Conservation (phyloP, 2,113 vertebrate genomes). For the Psilopsiagon aymara region DNA sequence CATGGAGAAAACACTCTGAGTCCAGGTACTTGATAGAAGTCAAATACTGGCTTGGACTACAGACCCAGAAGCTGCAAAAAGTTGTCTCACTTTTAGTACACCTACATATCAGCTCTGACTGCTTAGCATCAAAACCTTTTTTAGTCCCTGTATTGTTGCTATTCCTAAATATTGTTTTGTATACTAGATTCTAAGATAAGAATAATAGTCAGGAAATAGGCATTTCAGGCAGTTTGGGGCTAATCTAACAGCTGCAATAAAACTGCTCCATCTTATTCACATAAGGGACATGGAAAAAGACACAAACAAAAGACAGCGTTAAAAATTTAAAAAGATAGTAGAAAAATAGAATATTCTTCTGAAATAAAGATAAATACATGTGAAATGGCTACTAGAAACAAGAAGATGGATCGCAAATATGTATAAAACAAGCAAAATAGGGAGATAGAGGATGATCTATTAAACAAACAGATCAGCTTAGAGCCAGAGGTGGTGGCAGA, state of each 20-base stretch:
- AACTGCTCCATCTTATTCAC: neutral
- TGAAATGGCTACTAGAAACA: neutral
- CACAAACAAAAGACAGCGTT: neutral
- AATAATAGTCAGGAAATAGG: neutral
- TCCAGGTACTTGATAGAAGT: neutral
- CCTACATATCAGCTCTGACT: neutral
- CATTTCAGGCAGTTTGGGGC: neutral
- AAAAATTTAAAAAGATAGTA: neutral
- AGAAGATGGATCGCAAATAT: neutral
- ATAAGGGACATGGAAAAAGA: rapidly evolving
- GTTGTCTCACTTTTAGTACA: neutral
- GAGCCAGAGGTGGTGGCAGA: neutral
- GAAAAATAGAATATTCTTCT: neutral
- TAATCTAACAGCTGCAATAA: neutral
- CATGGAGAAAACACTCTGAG: neutral
- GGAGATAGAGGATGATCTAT: neutral
- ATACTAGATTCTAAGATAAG: neutral
- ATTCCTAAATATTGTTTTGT: neutral
- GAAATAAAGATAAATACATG: neutral
- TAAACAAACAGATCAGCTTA: neutral
- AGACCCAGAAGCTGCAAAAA: neutral
- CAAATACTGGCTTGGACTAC: neutral
- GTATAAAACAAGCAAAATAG: neutral
- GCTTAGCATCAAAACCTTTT: neutral
- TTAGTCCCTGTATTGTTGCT: neutral